Base-by-base conservation (phyloP, 2,797 vertebrate genomes). In the Characodon lateralis region DNA sequence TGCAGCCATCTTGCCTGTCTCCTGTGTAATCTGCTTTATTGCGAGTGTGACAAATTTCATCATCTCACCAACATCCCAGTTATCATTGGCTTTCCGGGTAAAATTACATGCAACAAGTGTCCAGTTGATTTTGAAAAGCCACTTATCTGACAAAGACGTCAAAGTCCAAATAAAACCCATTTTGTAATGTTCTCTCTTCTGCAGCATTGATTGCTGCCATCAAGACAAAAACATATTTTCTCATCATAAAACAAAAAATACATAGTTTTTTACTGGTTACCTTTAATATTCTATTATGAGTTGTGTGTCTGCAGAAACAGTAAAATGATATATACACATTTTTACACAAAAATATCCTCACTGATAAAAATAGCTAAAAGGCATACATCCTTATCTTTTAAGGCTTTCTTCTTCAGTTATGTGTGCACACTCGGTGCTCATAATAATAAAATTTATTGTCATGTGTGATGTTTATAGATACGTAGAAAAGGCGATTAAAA, bases 71-170 rank as follows among this genome's bases (percentile, higher is more conserved):
- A 3, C 46, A 65, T 4, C 28, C 7, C 53, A 46, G 71, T 58
- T 39, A 72, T 20, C 28, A 66, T 26, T 46, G 4, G n/a, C 48
- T 66, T 31, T 5, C 46, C 53, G 48, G 2, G 16, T 56, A 75
- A 75, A 35, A 31, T 63, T 71, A 66, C n/a, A 79, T 1, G 8
- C 5, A 71, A 28, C 48, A 55, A 79, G 41, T 53, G 56, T 75
- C 66, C 53, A 58, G 48, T 71, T 66, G 43, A 50, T 74, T 74
- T 63, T 43, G 51, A 71, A 70, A 71, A 46, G 55, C n/a, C 46
- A 55, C 73, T 80, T 53, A 48, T 75, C 35, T 53, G 9, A 5
- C 16, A 48, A n/a, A 16, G 41, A 56, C 24, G 65, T 63, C n/a
- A 28, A 28, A 39, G 59, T 10, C n/a, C 56, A 58, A 58, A 10